Conservation (phyloP, 2,888 invertebrate species). For the Noctua janthina region DNA sequence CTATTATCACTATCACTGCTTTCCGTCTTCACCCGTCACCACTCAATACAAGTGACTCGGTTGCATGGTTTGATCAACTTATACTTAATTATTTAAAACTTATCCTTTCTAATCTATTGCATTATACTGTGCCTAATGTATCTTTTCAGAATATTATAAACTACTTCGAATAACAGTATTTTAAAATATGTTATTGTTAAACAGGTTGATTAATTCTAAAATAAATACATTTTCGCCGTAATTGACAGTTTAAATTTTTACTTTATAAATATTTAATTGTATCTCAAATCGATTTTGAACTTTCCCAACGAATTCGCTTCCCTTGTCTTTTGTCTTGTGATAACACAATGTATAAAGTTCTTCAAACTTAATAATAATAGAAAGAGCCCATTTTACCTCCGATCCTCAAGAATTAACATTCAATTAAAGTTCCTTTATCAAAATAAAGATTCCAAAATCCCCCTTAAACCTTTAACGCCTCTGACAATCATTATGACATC, state of each 20-base stretch:
- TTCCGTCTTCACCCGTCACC: constrained; percentile 56
- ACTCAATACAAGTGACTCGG: constrained; percentile 61
- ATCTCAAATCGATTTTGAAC: background rate
- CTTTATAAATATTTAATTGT: background rate
- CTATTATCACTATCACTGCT: constrained; percentile 61
- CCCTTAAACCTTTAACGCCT: background rate
- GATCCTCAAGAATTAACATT: background rate
- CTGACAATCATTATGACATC: constrained; percentile 50
- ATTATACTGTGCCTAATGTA: constrained; percentile 13
- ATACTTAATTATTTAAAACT: constrained; percentile 20
- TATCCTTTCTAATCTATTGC: constrained; percentile 24
- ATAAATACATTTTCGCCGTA: background rate
- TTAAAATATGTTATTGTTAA: background rate
- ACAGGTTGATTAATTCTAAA: background rate
- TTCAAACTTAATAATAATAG: background rate
- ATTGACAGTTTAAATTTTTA: background rate
- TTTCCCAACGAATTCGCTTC: background rate
- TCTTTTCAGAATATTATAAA: constrained; percentile 37
- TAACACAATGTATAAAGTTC: background rate
- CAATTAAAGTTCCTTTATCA: background rate
- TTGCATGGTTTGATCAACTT: constrained; percentile 67
- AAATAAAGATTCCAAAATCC: background rate
- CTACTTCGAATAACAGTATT: background rate
- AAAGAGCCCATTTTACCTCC: background rate
- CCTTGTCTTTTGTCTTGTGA: background rate